Conservation (phyloP, 2,797 vertebrate species). For the Alca torda region DNA sequence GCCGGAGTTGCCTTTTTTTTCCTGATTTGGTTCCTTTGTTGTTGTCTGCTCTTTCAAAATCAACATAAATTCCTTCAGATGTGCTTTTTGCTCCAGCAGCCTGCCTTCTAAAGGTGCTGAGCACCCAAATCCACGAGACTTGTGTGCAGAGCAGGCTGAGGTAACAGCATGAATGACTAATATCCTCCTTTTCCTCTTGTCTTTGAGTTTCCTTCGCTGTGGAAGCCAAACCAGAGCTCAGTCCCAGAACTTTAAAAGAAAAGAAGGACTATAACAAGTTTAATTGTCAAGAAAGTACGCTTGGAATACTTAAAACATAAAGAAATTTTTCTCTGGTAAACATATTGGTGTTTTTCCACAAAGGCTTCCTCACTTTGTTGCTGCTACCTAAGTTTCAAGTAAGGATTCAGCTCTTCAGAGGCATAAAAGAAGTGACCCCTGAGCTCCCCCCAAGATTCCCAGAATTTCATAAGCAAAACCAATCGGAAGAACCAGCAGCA, state of each 20-base stretch:
- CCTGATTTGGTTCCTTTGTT: constrained; percentile 68
- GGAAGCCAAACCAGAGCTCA: not conserved
- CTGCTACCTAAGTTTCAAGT: not conserved
- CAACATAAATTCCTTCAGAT: constrained; percentile 60
- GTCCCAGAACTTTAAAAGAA: not conserved
- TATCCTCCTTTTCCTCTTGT: constrained; percentile 6
- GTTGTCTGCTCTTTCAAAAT: constrained; percentile 67
- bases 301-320: not conserved
- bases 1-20: constrained; percentile 49
- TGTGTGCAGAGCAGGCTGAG: not conserved
- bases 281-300: not conserved
- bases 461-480: not conserved
- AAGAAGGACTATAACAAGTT: not conserved
- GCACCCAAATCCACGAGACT: not conserved
- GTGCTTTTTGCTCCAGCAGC: constrained; percentile 26
- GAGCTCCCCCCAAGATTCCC: not conserved
- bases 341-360: not conserved
- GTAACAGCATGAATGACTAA: constrained; percentile 38
- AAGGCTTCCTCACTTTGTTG: not conserved
- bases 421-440: not conserved
- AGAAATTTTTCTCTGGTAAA: not conserved
- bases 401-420: not conserved
- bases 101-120: constrained; percentile 40
- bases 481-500: not conserved
- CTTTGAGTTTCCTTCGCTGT: constrained; percentile 13